These are phyloP conservation scores for Lacerta viridis DNA, from an alignment of 2,797 vertebrate genomes.

Conservation along the genomic window DNA sequence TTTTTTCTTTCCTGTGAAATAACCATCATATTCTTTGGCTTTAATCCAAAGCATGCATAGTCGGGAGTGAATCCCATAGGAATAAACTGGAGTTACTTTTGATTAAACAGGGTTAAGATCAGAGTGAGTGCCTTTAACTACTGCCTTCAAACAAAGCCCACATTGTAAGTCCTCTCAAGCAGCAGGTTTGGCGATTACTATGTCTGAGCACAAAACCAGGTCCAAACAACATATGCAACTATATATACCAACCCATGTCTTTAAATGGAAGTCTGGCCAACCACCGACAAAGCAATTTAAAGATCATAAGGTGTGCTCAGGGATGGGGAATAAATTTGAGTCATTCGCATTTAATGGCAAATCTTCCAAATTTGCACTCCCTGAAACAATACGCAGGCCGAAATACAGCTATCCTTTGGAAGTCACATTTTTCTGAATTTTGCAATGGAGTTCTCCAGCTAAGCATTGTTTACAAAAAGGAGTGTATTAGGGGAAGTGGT, in stretches of 20 bases:
- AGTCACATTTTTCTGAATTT: no score
- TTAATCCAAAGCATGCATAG: background rate
- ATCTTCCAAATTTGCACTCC: no score
- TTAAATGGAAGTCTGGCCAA: background rate
- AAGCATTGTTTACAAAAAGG: no score
- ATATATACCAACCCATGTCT: background rate
- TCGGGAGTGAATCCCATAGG: background rate
- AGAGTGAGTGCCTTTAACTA: background rate
- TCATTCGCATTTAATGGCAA: no score
- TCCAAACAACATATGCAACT: background rate
- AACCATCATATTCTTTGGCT: background rate
- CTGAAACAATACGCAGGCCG: no score
- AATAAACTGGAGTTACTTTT: background rate
- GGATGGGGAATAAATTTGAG: no score
- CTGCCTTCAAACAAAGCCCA: background rate
- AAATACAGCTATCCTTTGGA: no score
- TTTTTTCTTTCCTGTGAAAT: background rate
- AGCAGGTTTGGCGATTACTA: no score
- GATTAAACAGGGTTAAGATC: background rate
- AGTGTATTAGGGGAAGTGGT: no score
- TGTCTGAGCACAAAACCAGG: background rate
- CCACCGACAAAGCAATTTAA: background rate
- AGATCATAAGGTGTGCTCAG: background rate
- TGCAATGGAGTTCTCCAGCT: no score
- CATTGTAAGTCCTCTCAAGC: background rate